Evolutionary conservation across 2,888 invertebrate genomes (phyloP).

Genomic region (Azorinus chamasolen): DNA sequence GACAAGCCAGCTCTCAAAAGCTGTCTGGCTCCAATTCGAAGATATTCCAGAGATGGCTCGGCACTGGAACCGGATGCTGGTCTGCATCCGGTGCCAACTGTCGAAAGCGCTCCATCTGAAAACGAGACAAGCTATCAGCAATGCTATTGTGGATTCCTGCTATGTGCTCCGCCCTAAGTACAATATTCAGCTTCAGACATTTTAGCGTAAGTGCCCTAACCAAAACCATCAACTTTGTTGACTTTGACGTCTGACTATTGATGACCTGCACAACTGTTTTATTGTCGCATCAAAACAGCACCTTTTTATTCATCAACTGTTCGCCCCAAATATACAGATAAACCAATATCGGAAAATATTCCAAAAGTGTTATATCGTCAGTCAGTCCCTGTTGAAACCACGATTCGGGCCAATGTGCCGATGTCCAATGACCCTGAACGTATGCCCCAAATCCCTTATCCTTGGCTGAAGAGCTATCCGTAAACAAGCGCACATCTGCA

Average conservation of each 20-base stretch:
- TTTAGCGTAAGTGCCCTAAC: conserved; percentile 31
- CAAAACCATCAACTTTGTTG: conserved; percentile 14
- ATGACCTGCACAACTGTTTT: conserved; percentile 25
- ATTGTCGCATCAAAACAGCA: conserved; percentile 23
- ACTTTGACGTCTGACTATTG: conserved; percentile 33
- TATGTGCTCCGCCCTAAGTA: conserved; percentile 33
- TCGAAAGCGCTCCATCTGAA: conserved; percentile 37
- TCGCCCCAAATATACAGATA: conserved; percentile 33
- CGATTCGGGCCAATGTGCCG: neutral
- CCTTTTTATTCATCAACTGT: conserved; percentile 21
- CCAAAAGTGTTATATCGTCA: conserved; percentile 22
- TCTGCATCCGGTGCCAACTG: conserved; percentile 34
- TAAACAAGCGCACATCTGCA: conserved; percentile 8
- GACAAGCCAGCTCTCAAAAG: conserved; percentile 21
- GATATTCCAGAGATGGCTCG: conserved; percentile 42
- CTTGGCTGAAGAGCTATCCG: conserved; percentile 9
- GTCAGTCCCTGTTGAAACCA: conserved; percentile 7
- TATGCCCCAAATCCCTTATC: conserved; percentile 5
- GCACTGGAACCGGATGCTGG: conserved; percentile 11
- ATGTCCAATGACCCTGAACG: conserved; percentile 1
- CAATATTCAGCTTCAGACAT: conserved; percentile 34
- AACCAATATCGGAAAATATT: conserved; percentile 30
- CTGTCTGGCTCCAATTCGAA: conserved; percentile 17
- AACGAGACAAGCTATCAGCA: conserved; percentile 33
- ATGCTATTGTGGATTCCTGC: conserved; percentile 16